Percentiles rank a stretch among this genome's conserved stretches.
Conservation (phyloP, 1,140 invertebrate genomes). For the Hesperophylax magnus region DNA sequence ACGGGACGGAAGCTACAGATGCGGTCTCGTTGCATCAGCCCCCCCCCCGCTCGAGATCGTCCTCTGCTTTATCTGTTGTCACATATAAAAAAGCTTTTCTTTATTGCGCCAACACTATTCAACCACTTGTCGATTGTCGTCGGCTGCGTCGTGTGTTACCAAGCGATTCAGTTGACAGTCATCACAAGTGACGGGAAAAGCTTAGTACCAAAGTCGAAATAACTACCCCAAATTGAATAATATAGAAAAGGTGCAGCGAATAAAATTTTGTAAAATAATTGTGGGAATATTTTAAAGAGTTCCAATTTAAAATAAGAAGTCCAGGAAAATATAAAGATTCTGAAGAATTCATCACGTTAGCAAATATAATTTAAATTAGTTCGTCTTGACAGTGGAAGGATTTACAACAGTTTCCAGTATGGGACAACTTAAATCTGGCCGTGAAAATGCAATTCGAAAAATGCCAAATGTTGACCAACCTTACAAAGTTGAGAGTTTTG, state of each 20-base stretch:
- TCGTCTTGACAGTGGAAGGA: too few species aligned
- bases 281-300: too few species aligned
- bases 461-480: too few species aligned
- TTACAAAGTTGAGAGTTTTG: too few species aligned
- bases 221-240: background rate
- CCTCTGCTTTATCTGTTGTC: constrained; percentile 29
- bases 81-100: constrained; percentile 43
- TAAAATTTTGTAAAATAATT: background rate
- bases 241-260: background rate
- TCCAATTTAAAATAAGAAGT: too few species aligned
- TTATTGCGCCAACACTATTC: background rate
- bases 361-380: too few species aligned
- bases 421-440: too few species aligned
- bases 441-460: too few species aligned
- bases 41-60: background rate
- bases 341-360: too few species aligned
- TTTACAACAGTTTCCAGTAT: too few species aligned
- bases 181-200: constrained; percentile 17
- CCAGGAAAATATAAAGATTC: too few species aligned
- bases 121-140: constrained; percentile 27
- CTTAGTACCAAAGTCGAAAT: background rate
- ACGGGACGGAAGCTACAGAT: constrained; percentile 29
- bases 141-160: background rate
- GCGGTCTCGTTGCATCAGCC: constrained; percentile 36
- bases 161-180: background rate